Evolutionary conservation across 2,888 invertebrate genomes (phyloP), one percentile per base, ranked within the genome.

Genomic region (Therioaphis trifolii): DNA sequence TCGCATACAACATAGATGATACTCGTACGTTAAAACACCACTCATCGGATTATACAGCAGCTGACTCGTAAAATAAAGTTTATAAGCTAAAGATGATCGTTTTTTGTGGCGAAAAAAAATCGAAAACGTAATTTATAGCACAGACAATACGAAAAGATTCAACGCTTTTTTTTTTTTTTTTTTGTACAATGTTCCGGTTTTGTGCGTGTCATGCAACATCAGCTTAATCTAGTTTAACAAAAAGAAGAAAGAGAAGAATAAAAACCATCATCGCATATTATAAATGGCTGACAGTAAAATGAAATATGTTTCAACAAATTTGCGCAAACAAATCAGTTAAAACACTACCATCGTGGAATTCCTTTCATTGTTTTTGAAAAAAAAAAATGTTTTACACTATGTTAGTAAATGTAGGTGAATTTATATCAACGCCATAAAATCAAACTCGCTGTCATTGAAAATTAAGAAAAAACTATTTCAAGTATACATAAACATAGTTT

Each of bases 101-200:
- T 69, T 79, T 55, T 79, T n/a, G n/a, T 15, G 40, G 11, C n/a
- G n/a, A 11, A 35, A 35, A 35, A 49, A 66, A 27, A 18, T 52
- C 40, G 12, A 12, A 40, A 78, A 78, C 12, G 66, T 24, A 78
- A 78, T 78, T 78, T 78, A 68, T 78, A 78, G 49, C n/a, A 21
- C 21, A 35, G 21, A 21, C 49, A 49, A 66, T 46, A 40, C 35
- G 52, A 68, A 49, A n/a, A 68, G 68, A 68, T 55, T 68, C 35
- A 12, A 40, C 40, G 68, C 68, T 68, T n/a, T n/a, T n/a, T n/a
- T n/a, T n/a, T n/a, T n/a, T n/a, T n/a, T n/a, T 78, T 40, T 66
- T 40, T 18, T 11, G 52, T 40, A 35, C 68, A 52, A 40, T 40
- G 52, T 66, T 68, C 52, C 49, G 63, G 77, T 46, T 77, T 77